phyloP scores from a whole-genome alignment of 2,888 invertebrate species.

The Prosapia bicincta region DNA sequence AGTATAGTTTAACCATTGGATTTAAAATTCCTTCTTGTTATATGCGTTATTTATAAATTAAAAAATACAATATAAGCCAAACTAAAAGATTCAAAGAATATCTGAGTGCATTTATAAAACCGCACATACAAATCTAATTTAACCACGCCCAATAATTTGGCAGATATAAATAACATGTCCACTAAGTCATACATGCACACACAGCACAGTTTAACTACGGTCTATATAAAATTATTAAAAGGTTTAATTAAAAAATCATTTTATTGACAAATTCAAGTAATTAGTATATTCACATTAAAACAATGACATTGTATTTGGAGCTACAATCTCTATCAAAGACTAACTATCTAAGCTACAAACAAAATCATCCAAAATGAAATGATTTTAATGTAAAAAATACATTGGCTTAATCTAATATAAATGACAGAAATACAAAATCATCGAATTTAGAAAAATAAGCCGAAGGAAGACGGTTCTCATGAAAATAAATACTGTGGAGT shows the following conservation, averaged over 20 bases:
- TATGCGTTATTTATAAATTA: no score
- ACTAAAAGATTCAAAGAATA: no score
- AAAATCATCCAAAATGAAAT: slow-evolving; percentile 11
- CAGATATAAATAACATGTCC: no score
- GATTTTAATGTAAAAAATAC: slow-evolving; percentile 18
- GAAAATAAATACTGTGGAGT: neutral
- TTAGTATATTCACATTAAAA: slow-evolving; percentile 39
- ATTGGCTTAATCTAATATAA: slow-evolving; percentile 23
- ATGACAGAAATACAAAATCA: slow-evolving; percentile 25
- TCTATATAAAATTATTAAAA: slow-evolving; percentile 1
- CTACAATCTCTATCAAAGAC: slow-evolving; percentile 18
- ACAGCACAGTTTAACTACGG: no score
- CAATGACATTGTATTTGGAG: slow-evolving; percentile 35
- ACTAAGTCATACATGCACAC: no score
- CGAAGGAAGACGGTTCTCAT: slow-evolving; percentile 19
- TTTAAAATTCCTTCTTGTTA: no score
- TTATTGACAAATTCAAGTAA: slow-evolving; percentile 36
- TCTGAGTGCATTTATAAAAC: no score
- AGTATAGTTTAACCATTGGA: no score
- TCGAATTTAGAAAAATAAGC: slow-evolving; percentile 29
- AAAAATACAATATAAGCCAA: no score
- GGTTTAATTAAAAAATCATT: slow-evolving; percentile 20
- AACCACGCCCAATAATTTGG: no score
- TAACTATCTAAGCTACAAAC: slow-evolving; percentile 32
- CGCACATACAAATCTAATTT: no score